Conservation (phyloP, 2,797 vertebrate genomes). For the Leuciscus waleckii region DNA sequence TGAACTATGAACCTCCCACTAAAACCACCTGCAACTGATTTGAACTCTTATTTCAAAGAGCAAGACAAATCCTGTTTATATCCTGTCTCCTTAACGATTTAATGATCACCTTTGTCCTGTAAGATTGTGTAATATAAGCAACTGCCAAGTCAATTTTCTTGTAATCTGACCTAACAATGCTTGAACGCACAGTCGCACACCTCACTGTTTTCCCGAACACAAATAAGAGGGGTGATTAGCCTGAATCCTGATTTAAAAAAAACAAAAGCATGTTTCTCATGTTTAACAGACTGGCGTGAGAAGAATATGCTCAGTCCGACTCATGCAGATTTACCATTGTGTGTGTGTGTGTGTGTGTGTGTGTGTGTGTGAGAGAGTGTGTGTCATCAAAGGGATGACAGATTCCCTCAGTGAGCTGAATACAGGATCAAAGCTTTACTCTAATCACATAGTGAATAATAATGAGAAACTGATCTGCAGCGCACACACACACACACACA, state of each 20-base stretch:
- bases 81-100: not conserved
- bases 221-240: not conserved
- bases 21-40: not conserved
- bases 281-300: conserved; percentile 24
- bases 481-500: not conserved
- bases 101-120: conserved; percentile 27
- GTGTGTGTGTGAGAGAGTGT: not conserved
- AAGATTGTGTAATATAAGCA: conserved; percentile 5
- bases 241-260: not conserved
- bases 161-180: conserved; percentile 24
- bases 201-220: not conserved
- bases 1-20: not conserved
- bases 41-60: not conserved
- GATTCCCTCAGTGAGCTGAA: conserved; percentile 48
- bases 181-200: conserved; percentile 2
- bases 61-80: not conserved
- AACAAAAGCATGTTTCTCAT: conserved; percentile 20
- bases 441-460: conserved; percentile 49
- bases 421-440: conserved; percentile 46
- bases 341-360: not conserved
- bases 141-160: not conserved
- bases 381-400: conserved; percentile 30
- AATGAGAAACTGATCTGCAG: conserved; percentile 44
- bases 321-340: conserved; percentile 20
- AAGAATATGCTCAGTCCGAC: conserved; percentile 15